Evolutionary conservation across 2,797 vertebrate genomes (phyloP).

Genomic region (Coregonus ussuriensis): DNA sequence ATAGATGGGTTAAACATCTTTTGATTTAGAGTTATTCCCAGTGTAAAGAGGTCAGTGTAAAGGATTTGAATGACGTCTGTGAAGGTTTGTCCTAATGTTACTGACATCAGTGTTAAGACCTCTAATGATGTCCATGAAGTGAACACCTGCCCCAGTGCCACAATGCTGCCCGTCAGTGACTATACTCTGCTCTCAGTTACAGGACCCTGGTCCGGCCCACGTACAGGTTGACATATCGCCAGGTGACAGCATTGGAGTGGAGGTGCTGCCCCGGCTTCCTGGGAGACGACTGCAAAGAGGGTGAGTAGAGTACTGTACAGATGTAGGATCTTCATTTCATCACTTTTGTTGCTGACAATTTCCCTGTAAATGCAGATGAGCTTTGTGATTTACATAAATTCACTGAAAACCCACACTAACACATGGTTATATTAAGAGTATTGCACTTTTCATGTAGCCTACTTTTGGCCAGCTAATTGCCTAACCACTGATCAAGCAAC

Average conservation of each 20-base stretch:
- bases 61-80: background rate
- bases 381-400: no score
- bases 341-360: no score
- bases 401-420: no score
- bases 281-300: conserved; percentile 89
- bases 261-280: conserved; percentile 95
- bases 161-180: background rate
- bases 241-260: conserved; percentile 91
- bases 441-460: no score
- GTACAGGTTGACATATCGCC: conserved; percentile 89
- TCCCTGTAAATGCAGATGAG: no score
- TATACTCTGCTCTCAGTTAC: conserved; percentile 79
- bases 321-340: background rate
- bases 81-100: background rate
- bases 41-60: background rate
- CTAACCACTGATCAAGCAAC: no score
- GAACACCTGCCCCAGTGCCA: background rate
- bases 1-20: background rate
- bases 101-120: background rate
- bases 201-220: conserved; percentile 90
- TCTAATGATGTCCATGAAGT: background rate
- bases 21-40: background rate
- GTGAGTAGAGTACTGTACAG: conserved; percentile 69
- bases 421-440: no score
- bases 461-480: no score